phyloP scores from a whole-genome alignment of 2,888 invertebrate species.

The Polydrusus pterygomalis region DNA sequence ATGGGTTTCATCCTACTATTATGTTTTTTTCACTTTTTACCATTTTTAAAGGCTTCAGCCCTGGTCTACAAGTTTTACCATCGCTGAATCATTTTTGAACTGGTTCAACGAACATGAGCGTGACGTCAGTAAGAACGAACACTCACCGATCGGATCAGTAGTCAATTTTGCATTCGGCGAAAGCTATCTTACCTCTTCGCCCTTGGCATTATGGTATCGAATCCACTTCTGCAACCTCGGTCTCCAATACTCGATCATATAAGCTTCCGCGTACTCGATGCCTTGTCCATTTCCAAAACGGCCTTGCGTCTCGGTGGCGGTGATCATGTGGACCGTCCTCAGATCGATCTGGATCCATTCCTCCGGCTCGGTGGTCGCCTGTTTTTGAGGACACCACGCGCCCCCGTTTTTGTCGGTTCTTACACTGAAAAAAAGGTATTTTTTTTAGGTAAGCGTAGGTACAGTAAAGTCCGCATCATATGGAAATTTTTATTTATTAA shows the following conservation, averaged over 20 bases:
- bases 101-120: no score
- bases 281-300: constrained; percentile 95
- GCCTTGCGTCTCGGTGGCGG: constrained; percentile 90
- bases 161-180: no score
- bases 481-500: no score
- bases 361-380: constrained; percentile 84
- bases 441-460: no score
- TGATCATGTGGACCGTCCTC: constrained; percentile 86
- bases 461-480: no score
- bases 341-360: constrained; percentile 90
- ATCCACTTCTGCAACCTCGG: constrained; percentile 88
- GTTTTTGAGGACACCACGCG: constrained; percentile 94
- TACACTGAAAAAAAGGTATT: constrained; percentile 76
- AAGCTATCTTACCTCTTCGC: constrained; percentile 87
- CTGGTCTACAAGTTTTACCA: no score
- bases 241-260: constrained; percentile 89
- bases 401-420: constrained; percentile 89
- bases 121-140: no score
- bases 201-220: constrained; percentile 83
- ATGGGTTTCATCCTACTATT: no score
- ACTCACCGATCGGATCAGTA: no score
- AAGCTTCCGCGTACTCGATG: constrained; percentile 89
- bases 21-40: no score
- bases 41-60: no score
- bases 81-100: no score